Percentiles rank a stretch among this genome's conserved stretches.
Conservation (phyloP, 2,113 vertebrate genomes). For the Phainopepla nitens region DNA sequence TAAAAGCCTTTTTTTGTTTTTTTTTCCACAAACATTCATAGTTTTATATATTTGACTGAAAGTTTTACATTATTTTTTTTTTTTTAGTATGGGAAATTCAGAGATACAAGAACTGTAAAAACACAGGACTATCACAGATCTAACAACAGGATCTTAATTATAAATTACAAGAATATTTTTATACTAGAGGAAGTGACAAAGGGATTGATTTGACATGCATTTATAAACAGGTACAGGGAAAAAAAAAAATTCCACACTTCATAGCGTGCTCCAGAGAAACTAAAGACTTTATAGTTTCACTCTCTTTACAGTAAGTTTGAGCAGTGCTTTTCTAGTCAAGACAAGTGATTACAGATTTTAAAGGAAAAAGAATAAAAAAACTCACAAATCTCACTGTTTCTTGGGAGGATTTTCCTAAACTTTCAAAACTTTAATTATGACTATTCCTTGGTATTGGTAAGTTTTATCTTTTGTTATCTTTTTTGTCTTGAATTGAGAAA, state of each 20-base stretch:
- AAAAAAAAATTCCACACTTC: background rate
- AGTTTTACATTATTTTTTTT: background rate
- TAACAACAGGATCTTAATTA: background rate
- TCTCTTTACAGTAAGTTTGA: background rate
- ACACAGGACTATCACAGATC: background rate
- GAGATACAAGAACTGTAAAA: background rate
- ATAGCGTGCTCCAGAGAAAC: background rate
- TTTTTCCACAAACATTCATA: background rate
- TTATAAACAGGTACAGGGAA: background rate
- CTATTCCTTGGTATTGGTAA: background rate
- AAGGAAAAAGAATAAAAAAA: background rate
- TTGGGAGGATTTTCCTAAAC: background rate
- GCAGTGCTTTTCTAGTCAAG: background rate
- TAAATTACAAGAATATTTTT: background rate
- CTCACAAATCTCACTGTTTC: background rate
- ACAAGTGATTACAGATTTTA: background rate
- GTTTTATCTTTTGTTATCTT: background rate
- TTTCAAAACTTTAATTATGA: background rate
- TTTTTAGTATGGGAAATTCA: background rate
- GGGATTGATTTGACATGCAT: background rate
- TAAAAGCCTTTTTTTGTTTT: background rate
- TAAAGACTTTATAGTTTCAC: background rate
- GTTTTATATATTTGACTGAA: background rate
- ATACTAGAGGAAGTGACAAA: background rate
- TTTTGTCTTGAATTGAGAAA: background rate